Conservation (phyloP, 1,140 invertebrate species). For the Cotesia glomerata region DNA sequence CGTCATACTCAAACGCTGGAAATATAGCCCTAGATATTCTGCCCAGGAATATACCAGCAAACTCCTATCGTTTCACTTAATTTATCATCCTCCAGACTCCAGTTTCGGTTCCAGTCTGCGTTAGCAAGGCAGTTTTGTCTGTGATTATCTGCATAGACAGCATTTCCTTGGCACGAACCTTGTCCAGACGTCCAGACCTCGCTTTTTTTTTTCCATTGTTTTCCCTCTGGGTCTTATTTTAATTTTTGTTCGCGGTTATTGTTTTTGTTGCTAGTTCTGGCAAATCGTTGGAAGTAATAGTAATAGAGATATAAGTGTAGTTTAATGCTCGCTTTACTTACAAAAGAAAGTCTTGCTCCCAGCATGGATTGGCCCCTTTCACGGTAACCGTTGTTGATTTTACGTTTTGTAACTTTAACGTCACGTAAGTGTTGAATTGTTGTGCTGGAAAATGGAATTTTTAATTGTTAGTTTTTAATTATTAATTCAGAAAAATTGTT, state of each 20-base stretch:
- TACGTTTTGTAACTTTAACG: constrained; percentile 95
- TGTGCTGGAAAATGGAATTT: constrained; percentile 67
- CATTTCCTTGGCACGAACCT: too few relatives aligned
- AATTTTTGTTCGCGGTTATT: background rate
- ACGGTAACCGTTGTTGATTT: constrained; percentile 97
- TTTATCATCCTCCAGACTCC: too few relatives aligned
- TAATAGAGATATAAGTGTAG: background rate
- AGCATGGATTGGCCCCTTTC: constrained; percentile 92
- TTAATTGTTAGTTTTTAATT: too few relatives aligned
- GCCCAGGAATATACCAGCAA: too few relatives aligned
- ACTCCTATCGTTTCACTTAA: too few relatives aligned
- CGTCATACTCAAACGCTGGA: background rate
- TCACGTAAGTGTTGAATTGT: constrained; percentile 91
- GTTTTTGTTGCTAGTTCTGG: background rate
- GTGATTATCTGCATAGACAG: too few relatives aligned
- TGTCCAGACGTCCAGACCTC: too few relatives aligned
- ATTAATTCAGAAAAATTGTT: background rate
- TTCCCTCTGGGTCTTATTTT: too few relatives aligned
- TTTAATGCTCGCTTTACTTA: constrained; percentile 69
- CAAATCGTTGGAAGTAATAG: background rate
- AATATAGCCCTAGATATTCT: constrained; percentile 7
- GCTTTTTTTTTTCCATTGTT: too few relatives aligned
- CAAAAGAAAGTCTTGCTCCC: constrained; percentile 99
- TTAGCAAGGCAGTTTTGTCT: too few relatives aligned
- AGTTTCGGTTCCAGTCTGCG: too few relatives aligned